phyloP scores from a whole-genome alignment of 2,113 vertebrate species.

The Actenoides lindsayi region DNA sequence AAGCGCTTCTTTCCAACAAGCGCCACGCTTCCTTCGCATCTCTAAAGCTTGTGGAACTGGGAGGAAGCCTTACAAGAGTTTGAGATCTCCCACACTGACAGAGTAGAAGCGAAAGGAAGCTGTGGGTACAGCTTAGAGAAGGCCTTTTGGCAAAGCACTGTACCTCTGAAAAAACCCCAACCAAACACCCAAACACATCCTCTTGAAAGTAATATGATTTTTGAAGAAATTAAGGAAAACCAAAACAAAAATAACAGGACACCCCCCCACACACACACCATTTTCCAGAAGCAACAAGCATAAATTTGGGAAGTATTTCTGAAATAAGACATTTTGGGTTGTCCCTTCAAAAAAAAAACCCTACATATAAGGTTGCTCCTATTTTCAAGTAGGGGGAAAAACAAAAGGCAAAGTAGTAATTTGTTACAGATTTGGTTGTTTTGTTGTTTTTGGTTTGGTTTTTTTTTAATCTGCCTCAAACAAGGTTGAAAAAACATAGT shows the following conservation, averaged over 20 bases:
- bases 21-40: rapidly evolving
- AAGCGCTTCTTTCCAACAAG: background rate
- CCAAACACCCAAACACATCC: background rate
- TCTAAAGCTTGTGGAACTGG: background rate
- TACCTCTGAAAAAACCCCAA: background rate
- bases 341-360: background rate
- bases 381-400: background rate
- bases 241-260: no score
- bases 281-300: background rate
- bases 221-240: background rate
- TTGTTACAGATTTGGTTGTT: background rate
- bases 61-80: background rate
- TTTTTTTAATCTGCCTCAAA: background rate
- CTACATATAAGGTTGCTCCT: background rate
- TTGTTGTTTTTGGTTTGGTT: no score
- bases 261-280: rapidly evolving
- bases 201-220: background rate
- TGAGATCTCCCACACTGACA: background rate
- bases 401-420: background rate
- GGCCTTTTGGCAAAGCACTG: background rate
- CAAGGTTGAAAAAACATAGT: background rate
- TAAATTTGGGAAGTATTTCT: background rate
- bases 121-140: background rate
- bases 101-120: background rate
- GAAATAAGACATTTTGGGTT: background rate